Base-by-base conservation (phyloP, 2,888 invertebrate species). In the Apamea anceps region DNA sequence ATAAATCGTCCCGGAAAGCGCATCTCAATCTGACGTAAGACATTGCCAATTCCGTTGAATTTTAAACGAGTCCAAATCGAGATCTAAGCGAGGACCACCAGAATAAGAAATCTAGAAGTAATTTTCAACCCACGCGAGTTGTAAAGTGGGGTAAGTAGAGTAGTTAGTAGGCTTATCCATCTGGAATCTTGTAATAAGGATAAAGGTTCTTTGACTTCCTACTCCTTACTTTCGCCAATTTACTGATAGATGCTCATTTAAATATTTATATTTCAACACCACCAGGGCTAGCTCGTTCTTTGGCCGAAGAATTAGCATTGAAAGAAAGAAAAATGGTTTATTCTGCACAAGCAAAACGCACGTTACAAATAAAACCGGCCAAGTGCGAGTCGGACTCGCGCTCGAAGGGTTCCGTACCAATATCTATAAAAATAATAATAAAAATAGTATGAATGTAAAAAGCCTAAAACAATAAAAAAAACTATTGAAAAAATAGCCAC, bases 41-140 rank as follows among this genome's bases (percentile, higher is more conserved):
- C 73, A 79, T 79, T 72, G 71, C 67, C 74, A 80, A 80, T 75
- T 60, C 10, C 25, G 15, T 74, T 54, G 57, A 48, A 77, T 72
- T 77, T 63, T 37, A 70, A 84, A 45, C 57, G 62, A 66, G 1
- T 18, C 18, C 28, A 75, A 77, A 70, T 80, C 72, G 66, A 77
- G 45, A 60, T 54, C 37, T 51, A 45, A 75, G 48, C 57, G 32
- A 77, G 37, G 57, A 72, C 32, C 51, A n/a, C 28, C 4, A 28
- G 15, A 70, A 32, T 57, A 66, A 75, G 57, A 82, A 57, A 65
- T 57, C 10, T 37, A 4, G 57, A 2, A 42, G 45, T 32, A 3
- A n/a, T 37, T 51, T 85, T 65, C 32, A 42, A 21, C 13, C 48
- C 18, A 13, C 13, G n/a, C 13, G 8, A 57, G 48, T 45, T 28